Evolutionary conservation across 2,797 vertebrate genomes (phyloP), one percentile per base, ranked within the genome.

Genomic region (Chanos chanos): DNA sequence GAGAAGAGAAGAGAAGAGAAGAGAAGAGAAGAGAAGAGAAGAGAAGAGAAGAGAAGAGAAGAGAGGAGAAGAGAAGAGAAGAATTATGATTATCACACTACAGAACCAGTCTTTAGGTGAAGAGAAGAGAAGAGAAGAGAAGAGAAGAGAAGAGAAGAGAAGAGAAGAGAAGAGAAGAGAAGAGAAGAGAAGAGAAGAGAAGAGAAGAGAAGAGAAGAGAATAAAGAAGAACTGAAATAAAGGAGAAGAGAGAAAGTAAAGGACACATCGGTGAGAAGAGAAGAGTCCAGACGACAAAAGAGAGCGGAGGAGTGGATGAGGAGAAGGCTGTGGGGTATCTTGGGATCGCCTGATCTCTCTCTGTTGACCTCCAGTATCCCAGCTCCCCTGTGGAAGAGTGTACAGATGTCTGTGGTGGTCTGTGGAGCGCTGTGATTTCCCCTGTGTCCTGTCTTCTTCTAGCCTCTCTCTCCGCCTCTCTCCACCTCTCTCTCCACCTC

Each of bases 331-430:
- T n/a, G n/a, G n/a, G 31, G 19, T 15, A 53, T 61, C 45, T 72
- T 70, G 70, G 54, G 74, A 44, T 44, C 47, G 55, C 21, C 25
- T 60, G 54, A 64, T 64, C 66, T 33, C 50, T 64, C 22, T 64
- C 2, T 13, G n/a, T 41, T 66, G 55, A 67, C 62, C 71, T 39
- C 37, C 50, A 28, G 50, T 61, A 21, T 64, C 59, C 51, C 54
- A 22, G 53, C 28, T 64, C 40, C 64, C 45, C 22, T 44, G 64
- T 18, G 54, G 33, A 50, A 40, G 16, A 13, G 5, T 2, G 51
- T 66, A 56, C 64, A 74, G 72, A 70, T 71, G 72, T 67, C 51
- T 52, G 54, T 31, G 9, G 40, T 60, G 34, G n/a, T n/a, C 39
- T 15, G 37, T 37, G 1, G 22, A 39, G 15, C 0, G 18, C 43